These are phyloP conservation scores for Reticulitermes lucifugus DNA, from an alignment of 2,888 invertebrate species.

Conservation along the genomic window DNA sequence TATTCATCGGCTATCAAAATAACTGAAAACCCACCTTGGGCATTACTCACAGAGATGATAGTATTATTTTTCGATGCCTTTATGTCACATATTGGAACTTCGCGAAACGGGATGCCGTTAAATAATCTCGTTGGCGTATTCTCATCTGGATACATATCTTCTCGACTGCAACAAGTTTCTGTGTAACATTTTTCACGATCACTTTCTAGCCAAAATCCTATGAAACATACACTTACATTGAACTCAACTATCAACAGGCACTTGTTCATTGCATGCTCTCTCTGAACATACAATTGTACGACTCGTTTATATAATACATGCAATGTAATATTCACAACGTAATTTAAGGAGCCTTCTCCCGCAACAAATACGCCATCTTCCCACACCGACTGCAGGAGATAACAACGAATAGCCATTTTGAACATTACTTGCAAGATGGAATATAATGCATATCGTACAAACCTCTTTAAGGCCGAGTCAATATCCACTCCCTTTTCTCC, in stretches of 20 bases:
- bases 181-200: slow-evolving; percentile 9
- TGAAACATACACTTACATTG: not conserved
- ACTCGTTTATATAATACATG: no score
- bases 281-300: no score
- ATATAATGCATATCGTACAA: slow-evolving; percentile 59
- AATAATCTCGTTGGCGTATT: slow-evolving; percentile 79
- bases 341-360: no score
- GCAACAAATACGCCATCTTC: not conserved
- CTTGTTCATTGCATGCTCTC: no score
- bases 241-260: no score
- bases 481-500: slow-evolving; percentile 81
- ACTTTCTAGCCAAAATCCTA: not conserved
- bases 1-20: no score
- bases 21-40: slow-evolving; percentile 67
- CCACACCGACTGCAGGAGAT: not conserved
- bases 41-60: slow-evolving; percentile 80
- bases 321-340: no score
- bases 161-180: slow-evolving; percentile 69
- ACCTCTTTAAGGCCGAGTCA: slow-evolving; percentile 74
- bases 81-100: slow-evolving; percentile 86
- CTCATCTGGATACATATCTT: slow-evolving; percentile 78
- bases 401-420: slow-evolving; percentile 42
- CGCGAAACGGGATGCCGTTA: slow-evolving; percentile 80
- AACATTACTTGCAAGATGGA: slow-evolving; percentile 77
- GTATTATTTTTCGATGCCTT: slow-evolving; percentile 90